phyloP scores from a whole-genome alignment of 2,113 vertebrate genomes.

The Myrmophylax atrothorax region DNA sequence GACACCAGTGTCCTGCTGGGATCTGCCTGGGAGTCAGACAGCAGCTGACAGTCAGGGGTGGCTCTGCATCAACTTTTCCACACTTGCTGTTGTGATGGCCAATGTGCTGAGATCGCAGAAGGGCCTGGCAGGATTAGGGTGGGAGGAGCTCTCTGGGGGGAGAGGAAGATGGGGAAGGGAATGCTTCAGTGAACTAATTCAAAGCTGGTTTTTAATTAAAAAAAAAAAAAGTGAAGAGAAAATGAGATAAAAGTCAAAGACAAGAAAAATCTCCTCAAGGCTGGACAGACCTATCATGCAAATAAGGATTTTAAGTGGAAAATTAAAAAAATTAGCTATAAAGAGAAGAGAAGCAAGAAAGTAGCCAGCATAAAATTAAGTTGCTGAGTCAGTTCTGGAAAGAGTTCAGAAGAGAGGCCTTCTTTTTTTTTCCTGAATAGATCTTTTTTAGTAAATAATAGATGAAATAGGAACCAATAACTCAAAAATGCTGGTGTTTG shows the following conservation, averaged over 20 bases:
- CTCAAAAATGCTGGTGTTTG: not conserved
- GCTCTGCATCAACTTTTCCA: not conserved
- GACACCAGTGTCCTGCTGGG: not conserved
- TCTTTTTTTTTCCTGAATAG: not conserved
- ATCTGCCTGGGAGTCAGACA: not conserved
- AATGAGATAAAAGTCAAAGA: slow-evolving; percentile 76
- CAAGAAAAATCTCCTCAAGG: slow-evolving; percentile 71
- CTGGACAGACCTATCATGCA: slow-evolving; percentile 59
- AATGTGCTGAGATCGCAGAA: not conserved
- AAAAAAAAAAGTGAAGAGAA: not conserved
- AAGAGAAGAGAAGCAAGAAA: slow-evolving; percentile 12
- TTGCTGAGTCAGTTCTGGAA: slow-evolving; percentile 43
- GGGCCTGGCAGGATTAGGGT: not conserved
- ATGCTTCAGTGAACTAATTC: slow-evolving; percentile 33
- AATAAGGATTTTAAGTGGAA: slow-evolving; percentile 71
- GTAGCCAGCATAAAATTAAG: not conserved
- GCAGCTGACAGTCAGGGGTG: not conserved
- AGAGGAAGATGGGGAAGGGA: not conserved
- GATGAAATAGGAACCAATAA: slow-evolving; percentile 25
- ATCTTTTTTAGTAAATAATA: slow-evolving; percentile 49
- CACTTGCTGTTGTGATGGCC: not conserved
- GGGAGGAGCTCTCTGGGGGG: not conserved
- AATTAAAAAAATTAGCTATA: slow-evolving; percentile 52
- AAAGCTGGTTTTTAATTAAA: slow-evolving; percentile 25
- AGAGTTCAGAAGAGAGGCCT: not conserved